A percentile compares a stretch with the other conserved stretches of the same genome.
Evolutionary conservation across 2,797 vertebrate species (phyloP).

Genomic region (Poecilia gillii): DNA sequence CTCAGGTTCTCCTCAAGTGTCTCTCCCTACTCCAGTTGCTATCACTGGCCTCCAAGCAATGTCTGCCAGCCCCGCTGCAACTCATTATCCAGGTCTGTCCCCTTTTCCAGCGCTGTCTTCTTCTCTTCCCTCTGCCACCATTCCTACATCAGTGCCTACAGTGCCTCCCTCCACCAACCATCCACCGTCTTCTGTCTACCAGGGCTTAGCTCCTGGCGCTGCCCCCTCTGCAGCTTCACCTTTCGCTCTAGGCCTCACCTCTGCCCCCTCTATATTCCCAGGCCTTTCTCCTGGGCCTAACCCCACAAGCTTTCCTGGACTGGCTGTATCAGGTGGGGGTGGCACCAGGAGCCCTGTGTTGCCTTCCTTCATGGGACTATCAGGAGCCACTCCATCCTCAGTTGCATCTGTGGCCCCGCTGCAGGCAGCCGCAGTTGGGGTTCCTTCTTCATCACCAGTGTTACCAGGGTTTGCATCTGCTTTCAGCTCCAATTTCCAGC

Average conservation of each 20-base stretch:
- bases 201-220: conserved; percentile 76
- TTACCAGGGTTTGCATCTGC: conserved; percentile 96
- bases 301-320: conserved; percentile 87
- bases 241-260: conserved; percentile 88
- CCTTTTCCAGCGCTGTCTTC: conserved; percentile 86
- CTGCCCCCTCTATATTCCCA: conserved; percentile 88
- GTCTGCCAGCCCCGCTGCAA: conserved; percentile 80
- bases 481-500: conserved; percentile 97
- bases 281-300: conserved; percentile 83
- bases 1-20: conserved; percentile 84
- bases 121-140: conserved; percentile 77
- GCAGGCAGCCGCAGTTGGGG: conserved; percentile 82
- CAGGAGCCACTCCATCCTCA: conserved; percentile 83
- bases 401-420: conserved; percentile 90
- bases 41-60: conserved; percentile 83
- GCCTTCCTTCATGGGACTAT: conserved; percentile 91
- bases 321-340: conserved; percentile 86
- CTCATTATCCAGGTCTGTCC: conserved; percentile 87
- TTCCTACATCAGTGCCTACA: conserved; percentile 75
- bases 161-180: conserved; percentile 71
- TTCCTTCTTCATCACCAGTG: conserved; percentile 89
- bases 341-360: conserved; percentile 88
- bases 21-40: conserved; percentile 84
- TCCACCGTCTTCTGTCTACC: conserved; percentile 74
- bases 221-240: conserved; percentile 78